These are phyloP conservation scores for Rhizomys pruinosus DNA, from an alignment of 2,113 vertebrate species.

Conservation along the genomic window DNA sequence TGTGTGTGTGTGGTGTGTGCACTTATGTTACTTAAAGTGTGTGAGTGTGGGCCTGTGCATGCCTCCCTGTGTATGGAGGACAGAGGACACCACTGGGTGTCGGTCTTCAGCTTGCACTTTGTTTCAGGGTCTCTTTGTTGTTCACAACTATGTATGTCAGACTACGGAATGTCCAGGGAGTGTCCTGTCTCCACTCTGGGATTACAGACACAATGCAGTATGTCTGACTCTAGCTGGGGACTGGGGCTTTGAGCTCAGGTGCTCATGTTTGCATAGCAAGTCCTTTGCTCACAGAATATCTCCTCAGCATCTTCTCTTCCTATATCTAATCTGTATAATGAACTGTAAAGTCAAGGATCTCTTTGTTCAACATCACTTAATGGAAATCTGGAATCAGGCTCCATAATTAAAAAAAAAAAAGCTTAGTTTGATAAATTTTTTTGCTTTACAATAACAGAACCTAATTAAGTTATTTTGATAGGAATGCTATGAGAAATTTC, in stretches of 20 bases:
- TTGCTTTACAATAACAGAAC: not conserved
- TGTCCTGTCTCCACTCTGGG: not conserved
- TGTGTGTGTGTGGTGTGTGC: too few species aligned
- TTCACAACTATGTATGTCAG: not conserved
- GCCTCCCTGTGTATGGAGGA: not conserved
- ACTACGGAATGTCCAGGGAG: not conserved
- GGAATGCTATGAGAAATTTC: not conserved
- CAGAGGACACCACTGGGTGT: not conserved
- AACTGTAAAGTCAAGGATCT: not conserved
- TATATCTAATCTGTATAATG: not conserved
- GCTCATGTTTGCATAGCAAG: not conserved
- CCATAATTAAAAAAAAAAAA: not conserved
- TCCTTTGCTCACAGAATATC: not conserved
- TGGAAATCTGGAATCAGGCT: not conserved
- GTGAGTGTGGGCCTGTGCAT: not conserved
- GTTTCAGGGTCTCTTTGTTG: not conserved
- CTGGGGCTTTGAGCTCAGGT: not conserved
- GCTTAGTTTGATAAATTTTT: conserved; percentile 4
- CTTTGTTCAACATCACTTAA: not conserved
- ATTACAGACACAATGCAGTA: not conserved
- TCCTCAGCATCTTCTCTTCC: not conserved
- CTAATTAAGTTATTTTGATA: not conserved
- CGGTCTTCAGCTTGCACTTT: not conserved
- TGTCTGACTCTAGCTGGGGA: not conserved
- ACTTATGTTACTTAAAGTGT: too few species aligned